phyloP scores from a whole-genome alignment of 2,113 vertebrate genomes.

The Phyllostomus hastatus region DNA sequence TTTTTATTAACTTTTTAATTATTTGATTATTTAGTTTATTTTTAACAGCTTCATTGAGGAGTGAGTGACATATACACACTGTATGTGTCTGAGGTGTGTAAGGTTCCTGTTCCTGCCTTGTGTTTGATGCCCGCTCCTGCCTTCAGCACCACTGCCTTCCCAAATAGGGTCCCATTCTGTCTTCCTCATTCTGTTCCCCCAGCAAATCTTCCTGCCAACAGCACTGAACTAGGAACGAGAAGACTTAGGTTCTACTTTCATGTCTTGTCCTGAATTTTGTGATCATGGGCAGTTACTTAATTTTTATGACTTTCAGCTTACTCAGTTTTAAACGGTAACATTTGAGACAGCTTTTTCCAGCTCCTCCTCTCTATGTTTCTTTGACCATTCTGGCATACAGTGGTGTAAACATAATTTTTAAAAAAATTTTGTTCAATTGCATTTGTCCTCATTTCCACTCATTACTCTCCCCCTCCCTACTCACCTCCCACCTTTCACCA shows the following conservation, averaged over 20 bases:
- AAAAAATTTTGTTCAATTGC: too few relatives aligned
- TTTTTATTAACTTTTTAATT: neutral
- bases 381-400: neutral
- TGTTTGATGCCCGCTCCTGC: neutral
- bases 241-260: neutral
- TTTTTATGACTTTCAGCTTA: neutral
- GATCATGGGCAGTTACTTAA: neutral
- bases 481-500: too few relatives aligned
- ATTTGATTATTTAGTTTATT: neutral
- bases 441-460: too few relatives aligned
- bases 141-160: neutral
- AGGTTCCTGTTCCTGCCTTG: neutral
- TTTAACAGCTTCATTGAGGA: neutral
- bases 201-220: neutral
- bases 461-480: too few relatives aligned
- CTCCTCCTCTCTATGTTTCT: neutral
- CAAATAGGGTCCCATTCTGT: neutral
- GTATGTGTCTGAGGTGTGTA: neutral
- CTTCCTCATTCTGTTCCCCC: neutral
- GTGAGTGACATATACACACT: neutral
- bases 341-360: neutral
- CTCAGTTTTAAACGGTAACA: neutral
- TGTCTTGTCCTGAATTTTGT: neutral
- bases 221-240: neutral
- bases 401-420: neutral